Evolutionary conservation across 1,140 invertebrate genomes (phyloP).

Genomic region (Armadillidium nasatum): DNA sequence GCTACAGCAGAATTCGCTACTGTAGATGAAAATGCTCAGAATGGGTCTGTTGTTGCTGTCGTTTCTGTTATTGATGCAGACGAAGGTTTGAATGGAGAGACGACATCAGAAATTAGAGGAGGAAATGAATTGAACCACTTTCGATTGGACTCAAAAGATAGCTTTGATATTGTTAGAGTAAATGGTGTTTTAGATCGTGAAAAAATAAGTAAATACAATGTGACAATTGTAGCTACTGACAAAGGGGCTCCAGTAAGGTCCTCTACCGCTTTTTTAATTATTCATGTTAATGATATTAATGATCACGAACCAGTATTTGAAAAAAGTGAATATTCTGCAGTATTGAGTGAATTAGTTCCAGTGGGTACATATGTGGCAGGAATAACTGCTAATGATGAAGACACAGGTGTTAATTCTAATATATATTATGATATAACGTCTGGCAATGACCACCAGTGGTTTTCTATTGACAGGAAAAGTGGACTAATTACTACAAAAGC

Average conservation of each 20-base stretch:
- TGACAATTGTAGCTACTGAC: constrained; percentile 85
- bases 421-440: constrained; percentile 81
- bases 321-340: constrained; percentile 82
- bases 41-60: constrained; percentile 83
- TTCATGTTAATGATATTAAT: constrained; percentile 91
- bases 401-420: constrained; percentile 81
- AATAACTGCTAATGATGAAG: constrained; percentile 83
- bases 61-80: constrained; percentile 88
- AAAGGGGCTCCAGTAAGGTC: constrained; percentile 76
- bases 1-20: constrained; percentile 73
- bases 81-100: constrained; percentile 82
- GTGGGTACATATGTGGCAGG: constrained; percentile 80
- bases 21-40: constrained; percentile 86
- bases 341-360: constrained; percentile 78
- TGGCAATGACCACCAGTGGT: constrained; percentile 82
- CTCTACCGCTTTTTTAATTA: constrained; percentile 77
- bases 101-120: constrained; percentile 70
- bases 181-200: constrained; percentile 87
- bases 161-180: constrained; percentile 83
- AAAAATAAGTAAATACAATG: constrained; percentile 84
- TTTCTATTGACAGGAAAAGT: constrained; percentile 72
- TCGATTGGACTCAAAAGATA: constrained; percentile 71
- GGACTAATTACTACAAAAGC: constrained; percentile 80
- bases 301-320: constrained; percentile 92
- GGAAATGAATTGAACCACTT: constrained; percentile 91